Evolutionary conservation across 2,797 vertebrate genomes (phyloP), one percentile per base, ranked within the genome.

Genomic region (Champsocephalus gunnari): DNA sequence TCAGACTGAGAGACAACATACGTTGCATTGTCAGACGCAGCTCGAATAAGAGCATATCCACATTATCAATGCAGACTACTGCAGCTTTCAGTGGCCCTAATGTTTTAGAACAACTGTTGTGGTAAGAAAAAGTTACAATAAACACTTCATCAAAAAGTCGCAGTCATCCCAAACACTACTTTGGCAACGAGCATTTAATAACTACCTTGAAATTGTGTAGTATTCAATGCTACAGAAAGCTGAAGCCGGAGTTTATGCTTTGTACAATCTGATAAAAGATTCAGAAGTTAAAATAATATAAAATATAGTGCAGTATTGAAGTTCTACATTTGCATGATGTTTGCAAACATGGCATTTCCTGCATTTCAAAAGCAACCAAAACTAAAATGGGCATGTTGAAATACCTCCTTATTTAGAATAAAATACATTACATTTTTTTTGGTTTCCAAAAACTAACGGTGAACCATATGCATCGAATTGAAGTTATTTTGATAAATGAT

Each of bases 1-100:
- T 88, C 75, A 80, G 63, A 62, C 56, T 41, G 56, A 69, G 71
- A 80, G 73, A 78, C 66, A 80, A 80, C 75, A 84, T 66, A 38
- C 48, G 9, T 67, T 5, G 12, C 45, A 14, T 16, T 79, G 79
- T 55, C 50, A 70, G 47, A 80, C 38, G 56, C 32, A 19, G 21
- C 72, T 56, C 2, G 24, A 13, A 19, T 43, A 24, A 70, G 38
- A 68, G 75, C 53, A 38, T 34, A 50, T 7, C 43, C 62, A 51
- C 51, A 61, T 64, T 28, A 82, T 67, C 67, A 56, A 73, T 56
- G 34, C 65, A 44, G 47, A 54, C 21, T 21, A 6, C 51, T 28
- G 24, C 45, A 24, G 48, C 14, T 16, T 21, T 38, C 34, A 43
- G 43, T 2, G 11, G 28, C 9, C 53, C 2, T 34, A 19, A 70